These are phyloP conservation scores for Enteromius radiatus DNA, from an alignment of 2,797 vertebrate genomes.

Conservation along the genomic window DNA sequence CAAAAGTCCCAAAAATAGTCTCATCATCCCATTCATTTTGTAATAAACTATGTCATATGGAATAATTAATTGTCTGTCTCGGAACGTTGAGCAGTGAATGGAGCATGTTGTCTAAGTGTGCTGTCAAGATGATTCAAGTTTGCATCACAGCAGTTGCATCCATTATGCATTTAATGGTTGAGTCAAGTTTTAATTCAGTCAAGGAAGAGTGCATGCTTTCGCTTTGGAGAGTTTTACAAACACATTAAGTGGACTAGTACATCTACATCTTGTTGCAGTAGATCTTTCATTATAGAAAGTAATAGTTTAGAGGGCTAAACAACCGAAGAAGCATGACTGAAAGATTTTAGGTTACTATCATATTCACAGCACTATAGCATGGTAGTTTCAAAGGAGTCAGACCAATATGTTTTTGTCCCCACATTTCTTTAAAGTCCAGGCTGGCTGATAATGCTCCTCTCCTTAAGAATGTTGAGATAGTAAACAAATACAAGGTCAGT, in stretches of 20 bases:
- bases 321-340: slow-evolving; percentile 1
- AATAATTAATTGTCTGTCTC: not conserved
- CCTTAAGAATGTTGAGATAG: not conserved
- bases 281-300: not conserved
- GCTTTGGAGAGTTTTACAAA: slow-evolving; percentile 30
- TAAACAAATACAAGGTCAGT: not conserved
- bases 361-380: slow-evolving; percentile 30
- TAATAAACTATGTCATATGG: not conserved
- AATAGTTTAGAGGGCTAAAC: not conserved
- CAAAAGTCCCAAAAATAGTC: not conserved
- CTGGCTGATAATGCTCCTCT: not conserved
- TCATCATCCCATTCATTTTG: not conserved
- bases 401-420: not conserved
- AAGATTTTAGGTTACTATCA: slow-evolving; percentile 10
- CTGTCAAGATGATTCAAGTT: not conserved
- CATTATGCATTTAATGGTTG: slow-evolving; percentile 27
- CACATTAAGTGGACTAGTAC: slow-evolving; percentile 4
- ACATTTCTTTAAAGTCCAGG: not conserved
- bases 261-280: not conserved
- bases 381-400: not conserved
- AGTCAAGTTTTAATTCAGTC: slow-evolving; percentile 10
- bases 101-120: slow-evolving; percentile 12
- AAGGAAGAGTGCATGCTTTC: slow-evolving; percentile 27
- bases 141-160: slow-evolving; percentile 24
- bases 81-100: slow-evolving; percentile 5